These are phyloP conservation scores for Rhinogobio ventralis DNA, from an alignment of 2,797 vertebrate genomes.

Conservation along the genomic window DNA sequence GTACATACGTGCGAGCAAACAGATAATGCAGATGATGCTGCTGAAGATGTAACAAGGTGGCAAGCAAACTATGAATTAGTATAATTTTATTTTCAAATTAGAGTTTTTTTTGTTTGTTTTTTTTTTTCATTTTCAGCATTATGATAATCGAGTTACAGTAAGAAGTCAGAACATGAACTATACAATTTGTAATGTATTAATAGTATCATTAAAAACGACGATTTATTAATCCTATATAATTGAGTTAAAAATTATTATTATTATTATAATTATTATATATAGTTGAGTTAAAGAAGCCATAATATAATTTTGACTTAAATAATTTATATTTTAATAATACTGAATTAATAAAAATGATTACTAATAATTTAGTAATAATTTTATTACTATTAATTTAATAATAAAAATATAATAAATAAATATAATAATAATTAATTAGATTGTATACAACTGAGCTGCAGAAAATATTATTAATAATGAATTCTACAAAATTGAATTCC, in stretches of 20 bases:
- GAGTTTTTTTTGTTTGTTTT: no score
- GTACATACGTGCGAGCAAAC: background rate
- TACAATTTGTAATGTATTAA: background rate
- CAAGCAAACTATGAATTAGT: background rate
- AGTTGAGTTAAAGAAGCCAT: background rate
- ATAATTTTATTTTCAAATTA: background rate
- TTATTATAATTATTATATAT: background rate
- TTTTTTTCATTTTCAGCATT: background rate
- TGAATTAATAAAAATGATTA: background rate
- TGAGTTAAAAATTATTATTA: background rate
- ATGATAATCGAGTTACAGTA: background rate
- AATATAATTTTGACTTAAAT: background rate
- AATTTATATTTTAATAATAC: background rate
- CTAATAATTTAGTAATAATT: background rate
- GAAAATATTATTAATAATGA: background rate
- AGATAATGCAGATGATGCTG: constrained; percentile 5
- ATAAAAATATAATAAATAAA: background rate
- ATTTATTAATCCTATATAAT: background rate
- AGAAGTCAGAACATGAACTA: background rate
- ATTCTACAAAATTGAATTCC: background rate
- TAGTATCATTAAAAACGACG: background rate
- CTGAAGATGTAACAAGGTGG: constrained; percentile 18
- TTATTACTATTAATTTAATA: background rate
- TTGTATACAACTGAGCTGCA: background rate
- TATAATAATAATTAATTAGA: background rate